Base-by-base conservation (phyloP, 1,140 invertebrate species). In the Lasaia peninsularis region DNA sequence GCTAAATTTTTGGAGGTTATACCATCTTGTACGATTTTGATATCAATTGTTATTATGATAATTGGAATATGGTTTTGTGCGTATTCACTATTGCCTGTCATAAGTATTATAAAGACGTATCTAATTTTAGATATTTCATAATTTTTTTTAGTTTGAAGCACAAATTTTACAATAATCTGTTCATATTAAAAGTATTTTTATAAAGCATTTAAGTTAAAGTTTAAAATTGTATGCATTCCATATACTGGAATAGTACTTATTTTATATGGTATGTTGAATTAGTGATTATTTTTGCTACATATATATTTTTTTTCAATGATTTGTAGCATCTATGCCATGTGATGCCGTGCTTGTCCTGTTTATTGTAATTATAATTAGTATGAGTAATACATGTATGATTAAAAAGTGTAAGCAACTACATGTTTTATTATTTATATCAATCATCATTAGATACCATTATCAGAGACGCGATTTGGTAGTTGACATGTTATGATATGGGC, bases 1-100 rank as follows among this genome's bases (percentile, higher is more conserved):
- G 85, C 85, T 88, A 88, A 85, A 86, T 88, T 88, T 88, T 88
- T 63, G 83, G 84, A 77, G 73, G 81, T 77, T 86, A 86, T 86
- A 83, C 73, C 80, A 87, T 78, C 80, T 77, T 62, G 75, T 82
- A 81, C 71, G 69, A 71, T 82, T 83, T 82, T 82, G 75, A 77
- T 83, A 82, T 65, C 70, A 71, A 65, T 69, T 72, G 65, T 77
- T 67, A 63, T 57, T 65, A 67, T 64, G 68, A 54, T 63, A 56
- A 69, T 60, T 62, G 71, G 54, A 56, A 53, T 66, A 71, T 70
- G 76, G 78, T 76, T 80, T 80, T 66, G 76, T 75, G 69, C 11
- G 40, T 44, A 21, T 44, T 44, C 40, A 44, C 4, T 9, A 20
- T 44, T 44, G 40, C 40, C 40, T 44, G 37, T 44, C 40, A 21